A percentile compares a stretch with the other conserved stretches of the same genome.
phyloP scores from a whole-genome alignment of 2,797 vertebrate genomes.

The Amblyraja radiata region DNA sequence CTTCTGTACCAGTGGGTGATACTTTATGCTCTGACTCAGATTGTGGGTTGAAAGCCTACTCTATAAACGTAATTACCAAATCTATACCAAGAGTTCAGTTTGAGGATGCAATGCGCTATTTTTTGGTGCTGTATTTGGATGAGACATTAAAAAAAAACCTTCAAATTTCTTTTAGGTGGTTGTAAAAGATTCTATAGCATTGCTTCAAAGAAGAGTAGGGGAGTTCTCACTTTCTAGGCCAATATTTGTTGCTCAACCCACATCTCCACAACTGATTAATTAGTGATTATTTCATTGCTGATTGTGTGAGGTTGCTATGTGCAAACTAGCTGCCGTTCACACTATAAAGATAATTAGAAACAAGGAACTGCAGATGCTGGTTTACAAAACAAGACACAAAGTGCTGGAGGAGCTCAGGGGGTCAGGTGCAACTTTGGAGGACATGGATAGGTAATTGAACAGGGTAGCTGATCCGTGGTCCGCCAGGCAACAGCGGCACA shows the following conservation, averaged over 20 bases:
- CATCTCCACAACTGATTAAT: not conserved
- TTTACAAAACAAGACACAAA: too few relatives aligned
- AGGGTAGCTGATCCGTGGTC: too few relatives aligned
- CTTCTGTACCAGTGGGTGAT: not conserved
- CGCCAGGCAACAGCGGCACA: too few relatives aligned
- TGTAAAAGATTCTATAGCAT: not conserved
- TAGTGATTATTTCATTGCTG: not conserved
- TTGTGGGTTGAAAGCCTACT: not conserved
- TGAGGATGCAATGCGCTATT: not conserved
- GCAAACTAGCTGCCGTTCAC: not conserved
- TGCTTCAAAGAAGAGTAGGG: not conserved
- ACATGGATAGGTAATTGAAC: too few relatives aligned
- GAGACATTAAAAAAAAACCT: too few relatives aligned
- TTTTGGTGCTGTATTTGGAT: too few relatives aligned
- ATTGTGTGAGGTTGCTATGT: not conserved
- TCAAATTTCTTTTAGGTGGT: not conserved
- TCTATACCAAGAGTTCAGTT: not conserved
- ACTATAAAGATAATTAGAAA: too few relatives aligned
- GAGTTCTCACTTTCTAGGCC: not conserved
- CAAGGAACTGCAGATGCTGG: too few relatives aligned
- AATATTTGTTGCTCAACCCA: not conserved
- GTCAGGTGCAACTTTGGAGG: too few relatives aligned
- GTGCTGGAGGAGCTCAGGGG: too few relatives aligned
- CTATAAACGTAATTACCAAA: not conserved
- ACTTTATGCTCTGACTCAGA: not conserved